These are phyloP conservation scores for Phthorimaea operculella DNA, from an alignment of 1,140 invertebrate genomes.

Conservation along the genomic window DNA sequence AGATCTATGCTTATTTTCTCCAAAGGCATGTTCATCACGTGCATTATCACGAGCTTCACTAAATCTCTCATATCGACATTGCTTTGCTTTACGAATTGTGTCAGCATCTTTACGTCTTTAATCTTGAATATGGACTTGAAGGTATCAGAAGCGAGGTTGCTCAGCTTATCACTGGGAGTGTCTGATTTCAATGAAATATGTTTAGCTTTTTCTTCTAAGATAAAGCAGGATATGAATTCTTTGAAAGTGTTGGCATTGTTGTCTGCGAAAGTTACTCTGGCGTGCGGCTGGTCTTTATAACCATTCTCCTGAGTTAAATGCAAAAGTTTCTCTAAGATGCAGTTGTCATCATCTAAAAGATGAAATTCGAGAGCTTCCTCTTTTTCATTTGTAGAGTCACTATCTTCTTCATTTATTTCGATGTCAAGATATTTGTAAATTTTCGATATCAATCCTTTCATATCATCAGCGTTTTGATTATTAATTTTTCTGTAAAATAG, in stretches of 20 bases:
- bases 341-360: slow-evolving; percentile 53
- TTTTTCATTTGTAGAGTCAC: slow-evolving; percentile 9
- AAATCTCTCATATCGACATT: slow-evolving; percentile 70
- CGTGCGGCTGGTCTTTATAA: slow-evolving; percentile 47
- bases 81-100: slow-evolving; percentile 64
- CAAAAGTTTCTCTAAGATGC: slow-evolving; percentile 52
- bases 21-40: slow-evolving; percentile 71
- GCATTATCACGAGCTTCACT: slow-evolving; percentile 73
- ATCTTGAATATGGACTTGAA: slow-evolving; percentile 71
- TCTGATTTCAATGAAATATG: slow-evolving; percentile 51
- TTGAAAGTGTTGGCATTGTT: slow-evolving; percentile 32
- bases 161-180: slow-evolving; percentile 46
- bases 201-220: slow-evolving; percentile 54
- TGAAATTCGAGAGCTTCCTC: slow-evolving; percentile 28
- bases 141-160: slow-evolving; percentile 69
- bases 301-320: slow-evolving; percentile 51
- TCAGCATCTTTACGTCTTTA: slow-evolving; percentile 62
- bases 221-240: slow-evolving; percentile 66
- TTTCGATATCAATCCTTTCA: slow-evolving; percentile 34
- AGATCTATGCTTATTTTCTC: slow-evolving; percentile 62
- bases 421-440: slow-evolving; percentile 22
- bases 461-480: slow-evolving; percentile 32
- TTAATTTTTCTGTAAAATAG: slow-evolving; percentile 44
- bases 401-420: slow-evolving; percentile 15
- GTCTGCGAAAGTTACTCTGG: slow-evolving; percentile 51